Base-by-base conservation (phyloP, 2,888 invertebrate genomes). In the Idaea dimidiata region DNA sequence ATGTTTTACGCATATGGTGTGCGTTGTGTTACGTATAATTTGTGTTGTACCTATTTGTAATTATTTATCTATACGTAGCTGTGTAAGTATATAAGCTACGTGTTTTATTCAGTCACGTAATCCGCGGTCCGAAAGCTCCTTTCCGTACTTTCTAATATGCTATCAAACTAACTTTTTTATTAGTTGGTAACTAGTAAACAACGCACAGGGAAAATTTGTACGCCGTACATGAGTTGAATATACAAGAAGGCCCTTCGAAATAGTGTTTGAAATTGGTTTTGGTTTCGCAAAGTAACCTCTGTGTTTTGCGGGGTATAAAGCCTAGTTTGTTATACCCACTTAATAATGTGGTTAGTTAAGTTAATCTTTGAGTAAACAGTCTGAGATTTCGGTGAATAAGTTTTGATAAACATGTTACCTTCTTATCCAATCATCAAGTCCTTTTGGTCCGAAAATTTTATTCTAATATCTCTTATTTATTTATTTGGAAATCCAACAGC, bases 151-250 rank as follows among this genome's bases (percentile, higher is more conserved):
- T 82, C 86, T 87, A 87, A 88, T 88, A 86, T 87, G 83, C 84
- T 84, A 84, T 86, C 85, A 81, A 86, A 87, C 82, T 83, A 83
- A 86, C 84, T 87, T 86, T 82, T 88, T 87, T 88, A 88, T 87
- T 88, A 84, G 83, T 88, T 83, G 78, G 80, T 84, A 87, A 87
- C 84, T 82, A 82, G 84, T 82, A 86, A 87, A 86, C 85, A 87
- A 82, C 80, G 79, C 70, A 72, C 69, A 69, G 69, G 74, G 76
- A 74, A 76, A 80, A 79, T 79, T 79, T 79, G 80, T 80, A 78
- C 75, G 54, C 57, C 57, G 72, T 68, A 77, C 78, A 74, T 73
- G 72, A 62, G 55, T 66, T 64, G 74, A 72, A 72, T 72, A 62
- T 67, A 66, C 68, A 71, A 71, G 69, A 66, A 66, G 66, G 64